Evolutionary conservation across 2,113 vertebrate species (phyloP).

Genomic region (Heterotis niloticus): DNA sequence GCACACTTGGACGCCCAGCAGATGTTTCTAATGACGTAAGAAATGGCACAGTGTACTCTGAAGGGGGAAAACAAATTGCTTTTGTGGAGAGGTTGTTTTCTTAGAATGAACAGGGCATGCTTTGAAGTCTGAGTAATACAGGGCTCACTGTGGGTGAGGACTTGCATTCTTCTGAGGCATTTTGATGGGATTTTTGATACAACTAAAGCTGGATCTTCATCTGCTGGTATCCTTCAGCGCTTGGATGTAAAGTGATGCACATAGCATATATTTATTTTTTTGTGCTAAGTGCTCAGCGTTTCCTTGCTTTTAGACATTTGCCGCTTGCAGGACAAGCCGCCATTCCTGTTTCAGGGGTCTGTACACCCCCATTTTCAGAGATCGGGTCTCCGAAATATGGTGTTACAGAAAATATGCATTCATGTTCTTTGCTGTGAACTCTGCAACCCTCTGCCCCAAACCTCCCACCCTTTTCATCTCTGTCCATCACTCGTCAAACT

Average conservation of each 20-base stretch:
- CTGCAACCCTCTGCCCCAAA: no score
- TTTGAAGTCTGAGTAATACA: slow-evolving; percentile 26
- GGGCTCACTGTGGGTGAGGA: slow-evolving; percentile 30
- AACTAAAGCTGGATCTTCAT: slow-evolving; percentile 7
- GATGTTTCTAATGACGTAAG: slow-evolving; percentile 15
- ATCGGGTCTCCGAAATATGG: no score
- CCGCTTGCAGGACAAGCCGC: not conserved
- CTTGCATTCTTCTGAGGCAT: not conserved
- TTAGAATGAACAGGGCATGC: slow-evolving; percentile 33
- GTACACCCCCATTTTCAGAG: no score
- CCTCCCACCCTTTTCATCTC: no score
- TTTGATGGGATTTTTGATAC: slow-evolving; percentile 31
- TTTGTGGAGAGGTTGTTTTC: slow-evolving; percentile 43
- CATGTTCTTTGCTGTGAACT: no score
- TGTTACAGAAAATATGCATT: no score
- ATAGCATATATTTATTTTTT: no score
- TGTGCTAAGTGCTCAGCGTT: not conserved
- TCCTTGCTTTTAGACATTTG: not conserved
- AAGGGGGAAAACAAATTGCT: slow-evolving; percentile 1
- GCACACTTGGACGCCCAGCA: slow-evolving; percentile 55
- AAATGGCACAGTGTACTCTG: not conserved
- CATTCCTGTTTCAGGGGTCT: no score
- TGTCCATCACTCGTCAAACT: no score
- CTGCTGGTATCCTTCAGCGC: slow-evolving; percentile 25
- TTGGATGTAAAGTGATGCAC: slow-evolving; percentile 25